A percentile compares a stretch with the other conserved stretches of the same genome.
Evolutionary conservation across 2,797 vertebrate species (phyloP).

Genomic region (Tragopan temminckii): DNA sequence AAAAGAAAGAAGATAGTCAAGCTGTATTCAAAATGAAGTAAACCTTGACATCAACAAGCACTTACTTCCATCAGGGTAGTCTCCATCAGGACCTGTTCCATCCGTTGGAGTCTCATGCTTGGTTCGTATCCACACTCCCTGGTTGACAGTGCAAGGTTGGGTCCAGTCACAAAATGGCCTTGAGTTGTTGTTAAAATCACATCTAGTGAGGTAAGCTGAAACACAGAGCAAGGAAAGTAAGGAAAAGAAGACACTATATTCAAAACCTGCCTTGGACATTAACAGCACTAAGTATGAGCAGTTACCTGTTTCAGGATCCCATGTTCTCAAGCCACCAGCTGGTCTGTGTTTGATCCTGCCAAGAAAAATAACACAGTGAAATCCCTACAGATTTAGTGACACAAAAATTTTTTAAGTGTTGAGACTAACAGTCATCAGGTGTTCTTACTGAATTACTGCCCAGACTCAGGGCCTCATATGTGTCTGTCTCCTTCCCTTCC

Average conservation of each 20-base stretch:
- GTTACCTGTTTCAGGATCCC: slow-evolving; percentile 66
- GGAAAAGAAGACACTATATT: background rate
- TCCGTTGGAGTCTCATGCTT: slow-evolving; percentile 77
- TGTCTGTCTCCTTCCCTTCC: background rate
- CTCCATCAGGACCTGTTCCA: slow-evolving; percentile 57
- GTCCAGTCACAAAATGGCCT: slow-evolving; percentile 86
- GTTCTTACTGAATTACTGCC: background rate
- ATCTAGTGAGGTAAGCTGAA: slow-evolving; percentile 86
- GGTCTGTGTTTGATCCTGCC: slow-evolving; percentile 27
- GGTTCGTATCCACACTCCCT: slow-evolving; percentile 74
- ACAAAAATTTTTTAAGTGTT: background rate
- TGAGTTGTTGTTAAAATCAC: slow-evolving; percentile 81
- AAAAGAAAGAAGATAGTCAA: background rate
- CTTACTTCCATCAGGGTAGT: slow-evolving; percentile 74
- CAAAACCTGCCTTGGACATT: background rate
- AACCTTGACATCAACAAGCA: background rate
- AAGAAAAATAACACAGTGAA: background rate
- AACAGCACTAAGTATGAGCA: background rate
- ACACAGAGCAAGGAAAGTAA: background rate
- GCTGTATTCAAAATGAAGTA: background rate
- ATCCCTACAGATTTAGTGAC: background rate
- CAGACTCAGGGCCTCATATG: background rate
- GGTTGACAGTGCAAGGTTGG: slow-evolving; percentile 55
- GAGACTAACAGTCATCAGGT: background rate
- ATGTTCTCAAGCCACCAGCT: background rate